phyloP scores from a whole-genome alignment of 1,140 invertebrate species.

The Ostrea denselamellosa region DNA sequence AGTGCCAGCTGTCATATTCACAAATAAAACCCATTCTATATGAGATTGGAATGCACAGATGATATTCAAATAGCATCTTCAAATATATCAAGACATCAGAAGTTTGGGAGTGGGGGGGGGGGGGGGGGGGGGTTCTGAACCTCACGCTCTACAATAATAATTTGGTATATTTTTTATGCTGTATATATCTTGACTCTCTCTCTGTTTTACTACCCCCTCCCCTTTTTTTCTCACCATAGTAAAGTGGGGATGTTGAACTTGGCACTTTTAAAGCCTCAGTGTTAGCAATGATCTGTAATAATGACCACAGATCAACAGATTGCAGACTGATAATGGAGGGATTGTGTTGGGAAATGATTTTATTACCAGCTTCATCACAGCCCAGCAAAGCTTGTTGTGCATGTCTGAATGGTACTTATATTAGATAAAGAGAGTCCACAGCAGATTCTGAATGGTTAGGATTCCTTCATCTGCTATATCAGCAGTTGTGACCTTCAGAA shows the following conservation, averaged over 20 bases:
- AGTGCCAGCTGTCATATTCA: too few relatives aligned
- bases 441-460: not conserved
- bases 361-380: constrained; percentile 25
- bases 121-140: too few relatives aligned
- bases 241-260: not conserved
- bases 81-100: not conserved
- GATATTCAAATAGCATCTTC: too few relatives aligned
- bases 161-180: too few relatives aligned
- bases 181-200: not conserved
- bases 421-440: not conserved
- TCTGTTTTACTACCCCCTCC: not conserved
- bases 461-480: not conserved
- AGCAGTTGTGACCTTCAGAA: not conserved
- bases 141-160: too few relatives aligned
- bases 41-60: too few relatives aligned
- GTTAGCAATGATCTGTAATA: constrained; percentile 11
- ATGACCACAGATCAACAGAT: constrained; percentile 1
- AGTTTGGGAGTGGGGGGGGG: too few relatives aligned
- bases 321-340: constrained; percentile 17
- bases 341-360: not conserved
- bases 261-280: not conserved
- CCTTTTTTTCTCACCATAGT: not conserved
- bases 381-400: not conserved
- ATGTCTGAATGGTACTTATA: constrained; percentile 7
- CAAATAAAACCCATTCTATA: too few relatives aligned